Evolutionary conservation across 2,113 vertebrate species (phyloP), one percentile per base, ranked within the genome.

Genomic region (Panthera tigris): DNA sequence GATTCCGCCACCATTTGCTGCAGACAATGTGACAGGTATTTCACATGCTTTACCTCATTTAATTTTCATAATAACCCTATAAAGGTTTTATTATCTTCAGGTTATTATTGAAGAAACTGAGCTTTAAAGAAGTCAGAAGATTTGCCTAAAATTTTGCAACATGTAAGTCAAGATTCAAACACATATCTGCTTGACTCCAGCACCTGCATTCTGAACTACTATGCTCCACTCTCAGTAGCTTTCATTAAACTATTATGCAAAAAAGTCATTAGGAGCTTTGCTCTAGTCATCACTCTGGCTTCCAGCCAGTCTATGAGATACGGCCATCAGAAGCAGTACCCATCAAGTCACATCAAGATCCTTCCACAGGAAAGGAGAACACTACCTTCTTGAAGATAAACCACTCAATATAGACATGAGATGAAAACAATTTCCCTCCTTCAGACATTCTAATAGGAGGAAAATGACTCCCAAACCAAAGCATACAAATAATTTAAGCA

Each of bases 381-480:
- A 79, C 21, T 33, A 55, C 31, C 50, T 80, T 76, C 55, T 55
- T 73, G 78, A 41, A 94, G 76, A 79, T 68, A 57, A 88, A 83
- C 16, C 18, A n/a, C 39, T 91, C 84, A 90, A 61, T 27, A 68
- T 4, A 74, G 29, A 71, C 6, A 5, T 10, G 41, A 11, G 41
- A 25, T 8, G 5, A 33, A 86, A 79, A 65, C 55, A 48, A 45
- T 41, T 33, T 66, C 45, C 41, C 41, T 41, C 29, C 41, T 92
- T 97, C 61, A 61, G 27, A 95, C 50, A 41, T 48, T 52, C 78
- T 45, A 7, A 9, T 16, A 61, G 52, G 29, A 92, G 45, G 33
- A 92, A 95, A 96, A 78, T 18, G 19, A 82, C 14, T 86, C 61
- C 48, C 63, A 90, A 95, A 33, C 27, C 65, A 79, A 84, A 87